These are phyloP conservation scores for Aplocera efformata DNA, from an alignment of 2,888 invertebrate species.

Conservation along the genomic window DNA sequence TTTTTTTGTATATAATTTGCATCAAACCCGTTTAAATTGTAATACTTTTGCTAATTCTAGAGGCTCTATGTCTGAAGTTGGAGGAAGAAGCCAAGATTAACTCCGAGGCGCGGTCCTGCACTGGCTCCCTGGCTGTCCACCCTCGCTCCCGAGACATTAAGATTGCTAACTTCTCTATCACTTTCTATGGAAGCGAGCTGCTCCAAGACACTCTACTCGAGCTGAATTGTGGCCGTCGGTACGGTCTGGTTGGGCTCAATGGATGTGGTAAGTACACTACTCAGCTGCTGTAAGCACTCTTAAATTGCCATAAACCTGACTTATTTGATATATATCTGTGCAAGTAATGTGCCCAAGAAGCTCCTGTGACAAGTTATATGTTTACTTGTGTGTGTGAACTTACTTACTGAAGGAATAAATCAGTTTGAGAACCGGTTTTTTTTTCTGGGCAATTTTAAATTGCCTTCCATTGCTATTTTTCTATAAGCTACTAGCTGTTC, in stretches of 20 bases:
- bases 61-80: conserved; percentile 91
- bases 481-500: too few species aligned
- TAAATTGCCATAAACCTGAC: too few species aligned
- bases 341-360: too few species aligned
- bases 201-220: conserved; percentile 97
- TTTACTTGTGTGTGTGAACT: too few species aligned
- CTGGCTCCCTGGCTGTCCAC: conserved; percentile 97
- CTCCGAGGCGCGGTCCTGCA: conserved; percentile 95
- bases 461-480: too few species aligned
- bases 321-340: too few species aligned
- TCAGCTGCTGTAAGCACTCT: not conserved
- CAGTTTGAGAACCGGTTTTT: too few species aligned
- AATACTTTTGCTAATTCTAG: conserved; percentile 74
- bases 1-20: too few species aligned
- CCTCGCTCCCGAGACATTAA: conserved; percentile 97
- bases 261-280: conserved; percentile 88
- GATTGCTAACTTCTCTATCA: conserved; percentile 97
- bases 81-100: conserved; percentile 95
- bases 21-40: too few species aligned
- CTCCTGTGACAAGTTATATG: too few species aligned
- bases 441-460: too few species aligned
- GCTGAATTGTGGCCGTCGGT: conserved; percentile 97
- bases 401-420: too few species aligned
- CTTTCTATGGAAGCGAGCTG: conserved; percentile 98
- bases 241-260: conserved; percentile 98